These are phyloP conservation scores for Phaethornis superciliosus DNA, from an alignment of 2,113 vertebrate genomes.

Conservation along the genomic window DNA sequence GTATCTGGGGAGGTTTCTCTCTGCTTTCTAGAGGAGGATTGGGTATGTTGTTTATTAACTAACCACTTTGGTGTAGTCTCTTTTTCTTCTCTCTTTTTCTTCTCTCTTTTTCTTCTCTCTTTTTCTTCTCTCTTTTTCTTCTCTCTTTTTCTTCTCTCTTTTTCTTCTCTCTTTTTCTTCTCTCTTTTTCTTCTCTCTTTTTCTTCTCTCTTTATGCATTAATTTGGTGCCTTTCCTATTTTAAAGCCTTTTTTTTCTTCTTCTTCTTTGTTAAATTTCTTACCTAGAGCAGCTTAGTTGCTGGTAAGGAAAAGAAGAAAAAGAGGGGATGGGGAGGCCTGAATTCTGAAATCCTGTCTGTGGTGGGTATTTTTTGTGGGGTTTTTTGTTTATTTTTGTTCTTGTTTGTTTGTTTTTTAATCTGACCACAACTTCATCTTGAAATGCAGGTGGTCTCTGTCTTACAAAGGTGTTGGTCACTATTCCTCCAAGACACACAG, in stretches of 20 bases:
- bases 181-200: not conserved
- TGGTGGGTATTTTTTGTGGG: not conserved
- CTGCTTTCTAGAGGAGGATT: not conserved
- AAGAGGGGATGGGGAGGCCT: too few species aligned
- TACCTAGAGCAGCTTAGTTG: not conserved
- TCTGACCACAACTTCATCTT: not conserved
- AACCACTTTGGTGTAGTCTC: not conserved
- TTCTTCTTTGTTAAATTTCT: not conserved
- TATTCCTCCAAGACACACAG: not conserved
- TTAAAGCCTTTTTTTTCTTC: too few species aligned
- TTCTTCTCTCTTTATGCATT: too few species aligned
- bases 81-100: not conserved
- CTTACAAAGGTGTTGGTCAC: not conserved
- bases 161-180: not conserved
- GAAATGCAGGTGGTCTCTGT: not conserved
- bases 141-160: not conserved
- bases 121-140: not conserved
- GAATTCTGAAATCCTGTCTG: not conserved
- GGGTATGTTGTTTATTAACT: not conserved
- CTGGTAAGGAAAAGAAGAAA: not conserved
- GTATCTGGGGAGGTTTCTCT: fast-evolving
- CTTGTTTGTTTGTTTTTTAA: not conserved
- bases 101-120: not conserved
- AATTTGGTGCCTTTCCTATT: too few species aligned
- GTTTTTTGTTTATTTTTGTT: too few species aligned